Percentiles rank a stretch among this genome's conserved stretches.
Conservation (phyloP, 2,113 vertebrate genomes). For the Dendrocopos noguchii region DNA sequence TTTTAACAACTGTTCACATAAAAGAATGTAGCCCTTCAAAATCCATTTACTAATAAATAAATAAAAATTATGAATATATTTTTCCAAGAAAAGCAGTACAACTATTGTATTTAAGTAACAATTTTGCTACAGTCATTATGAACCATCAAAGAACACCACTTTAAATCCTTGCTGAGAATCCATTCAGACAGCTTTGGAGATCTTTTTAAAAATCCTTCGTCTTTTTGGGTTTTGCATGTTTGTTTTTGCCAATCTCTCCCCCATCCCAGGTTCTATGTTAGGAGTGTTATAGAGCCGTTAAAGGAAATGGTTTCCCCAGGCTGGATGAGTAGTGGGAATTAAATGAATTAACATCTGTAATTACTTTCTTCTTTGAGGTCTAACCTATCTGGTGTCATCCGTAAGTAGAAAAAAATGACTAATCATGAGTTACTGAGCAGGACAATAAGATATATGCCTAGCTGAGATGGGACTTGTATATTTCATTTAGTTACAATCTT, state of each 20-base stretch:
- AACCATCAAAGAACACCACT: neutral
- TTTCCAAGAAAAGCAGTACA: neutral
- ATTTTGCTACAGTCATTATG: neutral
- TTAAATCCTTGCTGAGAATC: neutral
- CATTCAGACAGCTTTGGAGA: neutral
- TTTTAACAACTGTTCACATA: conserved; percentile 46
- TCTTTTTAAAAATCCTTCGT: neutral
- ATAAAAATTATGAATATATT: neutral
- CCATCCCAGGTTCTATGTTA: neutral
- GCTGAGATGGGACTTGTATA: neutral
- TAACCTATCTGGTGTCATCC: neutral
- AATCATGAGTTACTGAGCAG: neutral
- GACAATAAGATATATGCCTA: neutral
- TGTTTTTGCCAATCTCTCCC: neutral
- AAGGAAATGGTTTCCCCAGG: neutral
- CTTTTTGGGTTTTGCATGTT: neutral
- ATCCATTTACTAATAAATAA: neutral
- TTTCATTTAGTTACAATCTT: neutral
- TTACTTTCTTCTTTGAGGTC: neutral
- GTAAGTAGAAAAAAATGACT: neutral
- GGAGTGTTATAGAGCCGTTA: neutral
- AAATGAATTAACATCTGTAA: neutral
- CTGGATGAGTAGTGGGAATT: neutral
- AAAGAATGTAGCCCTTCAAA: conserved; percentile 5
- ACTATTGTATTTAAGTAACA: conserved; percentile 20